Base-by-base conservation (phyloP, 30 jellyfish, hydroid and myxozoan species). In the Cassiopea xamachana region DNA sequence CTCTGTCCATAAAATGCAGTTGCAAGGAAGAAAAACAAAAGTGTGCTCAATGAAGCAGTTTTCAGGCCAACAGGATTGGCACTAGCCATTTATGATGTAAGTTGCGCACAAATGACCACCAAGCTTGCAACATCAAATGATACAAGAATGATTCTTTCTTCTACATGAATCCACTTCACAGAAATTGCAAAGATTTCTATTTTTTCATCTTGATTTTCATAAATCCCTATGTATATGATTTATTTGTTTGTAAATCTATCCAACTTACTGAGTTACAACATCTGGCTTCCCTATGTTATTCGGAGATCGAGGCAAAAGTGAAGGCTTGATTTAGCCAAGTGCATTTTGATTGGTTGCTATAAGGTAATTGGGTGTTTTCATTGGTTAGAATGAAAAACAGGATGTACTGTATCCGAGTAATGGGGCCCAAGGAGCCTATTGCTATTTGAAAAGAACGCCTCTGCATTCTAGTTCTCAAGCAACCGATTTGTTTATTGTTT, bases 401-500 rank as follows among this genome's bases (percentile, higher is more conserved):
- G 16, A 27, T 27, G 1, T 8, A 19, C 85, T 84, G 83, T 27
- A 4, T 74, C 50, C 51, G 49, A 69, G 8, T 27, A 45, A 17
- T 43, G 64, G 78, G 39, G 39, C 85, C 85, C 85, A 61, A 16
- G 10, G 85, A 69, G 92, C 79, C 75, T 16, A 84, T 71, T 73
- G 18, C 46, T 7, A 16, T 8, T 4, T 10, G 8, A 27, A 27
- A 61, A 80, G 5, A 44, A 84, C 92, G 92, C 92, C 92, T 84
- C 92, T 73, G 92, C 92, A 3, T 62, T 46, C 39, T 44, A 62
- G 90, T 58, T 82, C 73, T 12, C 44, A 60, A 82, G 90, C 90
- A 82, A 82, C 90, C 71, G 82, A 6, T 82, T 82, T 82, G 90
- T 82, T 82, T 79, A 82, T 69, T 82, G 82, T 82, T 82, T 82